Percentiles rank a stretch among this genome's conserved stretches.
Conservation (phyloP, 2,113 vertebrate genomes). For the Alethe diademata region DNA sequence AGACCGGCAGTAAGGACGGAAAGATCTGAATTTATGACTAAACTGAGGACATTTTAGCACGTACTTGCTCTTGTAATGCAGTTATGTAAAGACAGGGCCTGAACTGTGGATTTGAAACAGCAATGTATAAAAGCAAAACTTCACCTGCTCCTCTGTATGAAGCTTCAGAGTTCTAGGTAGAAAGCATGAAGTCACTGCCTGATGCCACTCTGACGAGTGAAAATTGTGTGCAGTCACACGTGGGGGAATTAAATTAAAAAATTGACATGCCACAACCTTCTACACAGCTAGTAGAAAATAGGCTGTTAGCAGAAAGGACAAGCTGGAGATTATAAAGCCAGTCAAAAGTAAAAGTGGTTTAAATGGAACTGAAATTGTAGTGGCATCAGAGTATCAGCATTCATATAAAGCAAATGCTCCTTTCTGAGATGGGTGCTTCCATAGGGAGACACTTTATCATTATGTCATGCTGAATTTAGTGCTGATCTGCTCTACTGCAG, state of each 20-base stretch:
- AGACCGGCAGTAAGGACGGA: neutral
- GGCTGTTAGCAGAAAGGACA: neutral
- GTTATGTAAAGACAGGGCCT: neutral
- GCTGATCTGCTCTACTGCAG: neutral
- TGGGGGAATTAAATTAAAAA: neutral
- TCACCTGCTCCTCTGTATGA: neutral
- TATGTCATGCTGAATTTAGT: neutral
- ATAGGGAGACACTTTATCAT: neutral
- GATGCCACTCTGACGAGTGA: neutral
- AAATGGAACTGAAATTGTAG: neutral
- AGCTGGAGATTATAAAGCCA: neutral
- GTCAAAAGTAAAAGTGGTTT: neutral
- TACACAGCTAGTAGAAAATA: neutral
- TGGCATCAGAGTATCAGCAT: neutral
- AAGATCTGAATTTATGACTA: neutral
- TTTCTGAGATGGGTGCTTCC: neutral
- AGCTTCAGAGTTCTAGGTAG: neutral
- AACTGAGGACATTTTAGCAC: neutral
- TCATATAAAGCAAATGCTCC: neutral
- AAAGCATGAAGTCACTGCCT: neutral
- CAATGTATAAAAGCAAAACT: neutral
- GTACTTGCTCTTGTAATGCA: neutral
- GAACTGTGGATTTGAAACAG: neutral
- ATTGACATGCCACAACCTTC: neutral
- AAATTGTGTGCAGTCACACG: neutral